These are phyloP conservation scores for Geotrupes spiniger DNA, from an alignment of 2,888 invertebrate genomes.

Conservation along the genomic window DNA sequence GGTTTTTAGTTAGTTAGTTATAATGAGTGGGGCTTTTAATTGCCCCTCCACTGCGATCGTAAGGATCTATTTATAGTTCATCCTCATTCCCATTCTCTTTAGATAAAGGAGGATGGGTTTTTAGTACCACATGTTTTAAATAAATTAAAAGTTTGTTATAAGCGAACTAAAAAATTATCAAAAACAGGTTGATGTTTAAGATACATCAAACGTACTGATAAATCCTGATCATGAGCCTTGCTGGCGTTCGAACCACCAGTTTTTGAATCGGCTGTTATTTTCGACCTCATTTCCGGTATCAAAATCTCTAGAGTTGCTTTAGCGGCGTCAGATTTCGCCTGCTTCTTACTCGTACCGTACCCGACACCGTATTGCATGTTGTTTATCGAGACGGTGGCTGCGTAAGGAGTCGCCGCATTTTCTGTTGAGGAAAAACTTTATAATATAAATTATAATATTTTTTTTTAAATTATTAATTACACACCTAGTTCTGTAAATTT, in stretches of 20 bases:
- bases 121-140: no score
- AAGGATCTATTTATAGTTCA: no score
- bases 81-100: neutral
- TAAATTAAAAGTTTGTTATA: no score
- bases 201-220: conserved; percentile 47
- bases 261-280: conserved; percentile 64
- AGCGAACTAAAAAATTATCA: conserved; percentile 8
- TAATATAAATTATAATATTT: no score
- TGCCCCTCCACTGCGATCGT: no score
- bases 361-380: conserved; percentile 93
- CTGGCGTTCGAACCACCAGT: conserved; percentile 49
- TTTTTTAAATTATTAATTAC: conserved; percentile 22
- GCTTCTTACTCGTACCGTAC: conserved; percentile 91
- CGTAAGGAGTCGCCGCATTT: conserved; percentile 90
- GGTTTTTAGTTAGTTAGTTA: neutral
- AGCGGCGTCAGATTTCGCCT: conserved; percentile 91
- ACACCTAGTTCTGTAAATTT: conserved; percentile 84
- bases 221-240: conserved; percentile 52
- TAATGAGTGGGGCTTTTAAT: no score
- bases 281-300: conserved; percentile 87
- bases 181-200: neutral
- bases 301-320: conserved; percentile 84
- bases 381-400: conserved; percentile 89
- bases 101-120: no score
- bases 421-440: conserved; percentile 51